Base-by-base conservation (phyloP, 2,797 vertebrate species). In the Oophaga sylvatica region DNA sequence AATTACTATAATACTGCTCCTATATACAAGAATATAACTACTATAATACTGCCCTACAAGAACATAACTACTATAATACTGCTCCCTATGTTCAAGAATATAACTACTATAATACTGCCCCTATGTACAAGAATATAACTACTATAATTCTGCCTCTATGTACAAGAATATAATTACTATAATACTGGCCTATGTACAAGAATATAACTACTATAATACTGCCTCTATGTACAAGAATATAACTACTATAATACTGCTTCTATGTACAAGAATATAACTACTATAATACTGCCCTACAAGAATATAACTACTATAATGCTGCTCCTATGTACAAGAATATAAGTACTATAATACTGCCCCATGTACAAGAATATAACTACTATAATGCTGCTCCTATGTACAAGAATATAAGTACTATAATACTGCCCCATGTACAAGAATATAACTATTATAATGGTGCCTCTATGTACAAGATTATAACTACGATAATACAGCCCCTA, bases 281-380 rank as follows among this genome's bases (percentile, higher is more conserved):
- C 67, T 17, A 68, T 68, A 68, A 68, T 68, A 68, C 67, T 68
- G 67, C 67, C 1, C 63, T 68, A 68, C 13, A 68, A 68, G 67
- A 68, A 68, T 68, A 68, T 68, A 68, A 68, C 67, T 68, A 16
- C 67, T 68, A 68, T 70, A 70, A 70, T 70, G 31, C 67, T 70
- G 29, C 15, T 17, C 67, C 15, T 59, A 1, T 59, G 16, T 59
- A 17, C 57, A 59, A 59, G 15, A 59, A 59, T 59, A n/a, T n/a
- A n/a, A n/a, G n/a, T n/a, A 68, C 67, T 17, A 68, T 68, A 68
- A 68, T 68, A 68, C 67, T 68, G 67, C 67, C 63, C n/a, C 16
- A 68, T 68, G 26, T 68, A 68, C 13, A 68, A 68, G 67, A 68
- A 68, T 68, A 68, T 68, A 68, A 68, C 67, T 68, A 16, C 67